Percentiles rank a stretch among this genome's conserved stretches.
These are phyloP conservation scores for Encarsia formosa DNA, from an alignment of 2,888 invertebrate species.

Conservation along the genomic window DNA sequence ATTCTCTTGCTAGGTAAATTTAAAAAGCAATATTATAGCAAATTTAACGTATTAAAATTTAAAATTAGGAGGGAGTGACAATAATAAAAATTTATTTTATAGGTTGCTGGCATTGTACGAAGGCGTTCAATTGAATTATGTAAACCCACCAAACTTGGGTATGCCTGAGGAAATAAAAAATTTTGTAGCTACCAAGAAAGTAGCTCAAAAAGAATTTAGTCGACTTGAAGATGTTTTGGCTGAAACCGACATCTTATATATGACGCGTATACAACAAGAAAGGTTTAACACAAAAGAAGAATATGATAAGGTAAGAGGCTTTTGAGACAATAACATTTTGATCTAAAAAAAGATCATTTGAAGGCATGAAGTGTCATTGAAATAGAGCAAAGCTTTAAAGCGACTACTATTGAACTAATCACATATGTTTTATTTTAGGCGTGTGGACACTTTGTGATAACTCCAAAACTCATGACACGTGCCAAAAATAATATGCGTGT, in stretches of 20 bases:
- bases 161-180: slow-evolving; percentile 88
- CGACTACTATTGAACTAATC: no score
- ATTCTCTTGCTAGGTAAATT: slow-evolving; percentile 88
- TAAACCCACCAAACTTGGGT: slow-evolving; percentile 78
- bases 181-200: slow-evolving; percentile 73
- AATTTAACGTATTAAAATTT: slow-evolving; percentile 1
- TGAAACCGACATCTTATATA: slow-evolving; percentile 95
- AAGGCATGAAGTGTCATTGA: no score
- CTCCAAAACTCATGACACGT: slow-evolving; percentile 91
- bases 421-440: slow-evolving; percentile 58
- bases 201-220: slow-evolving; percentile 69
- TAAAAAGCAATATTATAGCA: no score
- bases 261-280: slow-evolving; percentile 97
- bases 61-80: background rate
- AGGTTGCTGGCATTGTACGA: slow-evolving; percentile 80
- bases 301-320: slow-evolving; percentile 70
- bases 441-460: slow-evolving; percentile 84
- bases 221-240: slow-evolving; percentile 80
- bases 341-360: background rate
- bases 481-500: slow-evolving; percentile 94
- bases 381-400: no score
- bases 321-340: background rate
- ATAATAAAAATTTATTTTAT: slow-evolving; percentile 5
- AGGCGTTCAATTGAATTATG: slow-evolving; percentile 87
- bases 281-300: slow-evolving; percentile 79